Conservation (phyloP, 2,888 invertebrate genomes). For the Heterodera filipjevi region DNA sequence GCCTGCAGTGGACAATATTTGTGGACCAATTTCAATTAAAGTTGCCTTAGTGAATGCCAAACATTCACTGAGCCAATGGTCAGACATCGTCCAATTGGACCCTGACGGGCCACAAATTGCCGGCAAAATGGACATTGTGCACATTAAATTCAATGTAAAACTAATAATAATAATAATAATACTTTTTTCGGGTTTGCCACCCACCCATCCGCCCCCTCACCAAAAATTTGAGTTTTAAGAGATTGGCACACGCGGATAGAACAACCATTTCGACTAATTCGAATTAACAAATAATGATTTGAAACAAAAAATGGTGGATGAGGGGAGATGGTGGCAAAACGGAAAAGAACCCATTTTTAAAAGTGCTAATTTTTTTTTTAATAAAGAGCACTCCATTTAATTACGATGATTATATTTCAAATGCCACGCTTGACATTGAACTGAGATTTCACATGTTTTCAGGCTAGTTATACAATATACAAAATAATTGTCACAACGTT, state of each 20-base stretch:
- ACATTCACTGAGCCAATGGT: conserved; percentile 22
- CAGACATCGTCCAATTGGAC: conserved; percentile 20
- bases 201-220: no score
- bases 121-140: conserved; percentile 34
- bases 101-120: conserved; percentile 36
- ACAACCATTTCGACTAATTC: no score
- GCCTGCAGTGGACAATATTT: conserved; percentile 20
- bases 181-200: no score
- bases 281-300: no score
- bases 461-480: background rate
- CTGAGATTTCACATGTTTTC: conserved; percentile 43
- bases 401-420: conserved; percentile 45
- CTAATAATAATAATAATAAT: no score
- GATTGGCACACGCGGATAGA: no score
- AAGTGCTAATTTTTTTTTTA: conserved; percentile 12
- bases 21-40: conserved; percentile 31
- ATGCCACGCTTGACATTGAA: conserved; percentile 50
- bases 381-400: conserved; percentile 42
- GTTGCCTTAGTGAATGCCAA: conserved; percentile 26
- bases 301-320: no score
- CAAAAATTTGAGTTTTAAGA: no score
- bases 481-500: background rate
- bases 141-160: conserved; percentile 32
- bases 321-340: no score
- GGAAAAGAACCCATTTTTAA: no score